Conservation (phyloP, 2,888 invertebrate species). For the Chelonus formosanus region DNA sequence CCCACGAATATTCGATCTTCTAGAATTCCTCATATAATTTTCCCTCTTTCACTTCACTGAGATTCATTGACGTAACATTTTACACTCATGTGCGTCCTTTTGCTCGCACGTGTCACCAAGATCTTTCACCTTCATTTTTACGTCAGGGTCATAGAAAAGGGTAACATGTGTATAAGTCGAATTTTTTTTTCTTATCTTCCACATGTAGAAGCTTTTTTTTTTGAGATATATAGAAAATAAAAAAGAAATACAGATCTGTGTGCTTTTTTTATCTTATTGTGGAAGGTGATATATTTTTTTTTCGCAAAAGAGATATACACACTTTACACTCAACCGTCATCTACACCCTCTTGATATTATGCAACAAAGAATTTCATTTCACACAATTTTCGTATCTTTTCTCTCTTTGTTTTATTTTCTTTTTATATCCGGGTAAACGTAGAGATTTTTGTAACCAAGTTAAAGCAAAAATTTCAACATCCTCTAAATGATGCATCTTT, state of each 20-base stretch:
- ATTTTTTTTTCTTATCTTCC: no score
- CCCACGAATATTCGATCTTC: conserved; percentile 5
- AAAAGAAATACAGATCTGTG: no score
- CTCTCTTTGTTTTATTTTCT: conserved; percentile 2
- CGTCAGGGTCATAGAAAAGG: conserved; percentile 4
- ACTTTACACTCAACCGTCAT: neutral
- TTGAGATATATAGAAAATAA: no score
- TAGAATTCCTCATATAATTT: neutral
- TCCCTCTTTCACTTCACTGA: neutral
- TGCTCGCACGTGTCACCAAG: conserved; percentile 1
- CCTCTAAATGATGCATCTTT: no score
- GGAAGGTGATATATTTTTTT: conserved; percentile 2
- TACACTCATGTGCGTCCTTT: conserved; percentile 4
- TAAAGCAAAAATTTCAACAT: no score
- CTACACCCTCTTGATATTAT: neutral
- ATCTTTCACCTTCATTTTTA: conserved; percentile 3
- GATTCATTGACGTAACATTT: conserved; percentile 2
- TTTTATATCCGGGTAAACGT: no score
- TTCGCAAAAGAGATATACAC: conserved; percentile 1
- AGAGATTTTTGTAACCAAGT: no score
- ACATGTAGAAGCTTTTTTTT: no score
- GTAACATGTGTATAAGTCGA: neutral
- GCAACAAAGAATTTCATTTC: conserved; percentile 26
- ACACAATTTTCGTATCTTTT: conserved; percentile 8
- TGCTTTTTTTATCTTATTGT: neutral